phyloP scores from a whole-genome alignment of 1,140 invertebrate genomes.

The Bombus terrestris region DNA sequence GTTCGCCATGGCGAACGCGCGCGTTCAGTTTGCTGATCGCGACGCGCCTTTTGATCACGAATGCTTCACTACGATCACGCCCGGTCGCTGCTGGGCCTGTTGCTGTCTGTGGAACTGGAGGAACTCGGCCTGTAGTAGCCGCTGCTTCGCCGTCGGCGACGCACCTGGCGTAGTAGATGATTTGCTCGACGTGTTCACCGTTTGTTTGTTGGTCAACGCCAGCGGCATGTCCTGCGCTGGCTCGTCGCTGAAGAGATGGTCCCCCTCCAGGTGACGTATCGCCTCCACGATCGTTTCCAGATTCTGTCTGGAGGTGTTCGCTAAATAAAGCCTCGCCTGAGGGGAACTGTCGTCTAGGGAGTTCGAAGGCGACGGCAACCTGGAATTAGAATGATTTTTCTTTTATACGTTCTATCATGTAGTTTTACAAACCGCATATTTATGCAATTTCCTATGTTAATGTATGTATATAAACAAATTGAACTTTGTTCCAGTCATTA shows the following conservation, averaged over 20 bases:
- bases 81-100: slow-evolving; percentile 89
- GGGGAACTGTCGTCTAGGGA: slow-evolving; percentile 82
- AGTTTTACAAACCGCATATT: no score
- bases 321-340: slow-evolving; percentile 86
- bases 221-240: slow-evolving; percentile 87
- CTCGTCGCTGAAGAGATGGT: slow-evolving; percentile 93
- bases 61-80: slow-evolving; percentile 93
- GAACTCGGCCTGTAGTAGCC: slow-evolving; percentile 85
- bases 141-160: slow-evolving; percentile 67
- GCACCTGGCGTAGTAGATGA: slow-evolving; percentile 36
- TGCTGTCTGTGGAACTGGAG: slow-evolving; percentile 85
- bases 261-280: slow-evolving; percentile 97
- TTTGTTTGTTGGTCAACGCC: slow-evolving; percentile 87
- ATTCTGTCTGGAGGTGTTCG: slow-evolving; percentile 94
- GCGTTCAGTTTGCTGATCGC: slow-evolving; percentile 68
- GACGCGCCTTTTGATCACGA: slow-evolving; percentile 84
- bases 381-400: slow-evolving; percentile 56
- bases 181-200: slow-evolving; percentile 46
- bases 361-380: slow-evolving; percentile 84
- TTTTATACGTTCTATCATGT: no score
- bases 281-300: slow-evolving; percentile 99
- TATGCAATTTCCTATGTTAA: no score
- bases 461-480: no score
- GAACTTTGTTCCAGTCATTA: no score
- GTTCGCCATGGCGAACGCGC: slow-evolving; percentile 21